Percentiles rank a stretch among this genome's conserved stretches.
Evolutionary conservation across 2,888 invertebrate genomes (phyloP).

Genomic region (Polietes domitor): DNA sequence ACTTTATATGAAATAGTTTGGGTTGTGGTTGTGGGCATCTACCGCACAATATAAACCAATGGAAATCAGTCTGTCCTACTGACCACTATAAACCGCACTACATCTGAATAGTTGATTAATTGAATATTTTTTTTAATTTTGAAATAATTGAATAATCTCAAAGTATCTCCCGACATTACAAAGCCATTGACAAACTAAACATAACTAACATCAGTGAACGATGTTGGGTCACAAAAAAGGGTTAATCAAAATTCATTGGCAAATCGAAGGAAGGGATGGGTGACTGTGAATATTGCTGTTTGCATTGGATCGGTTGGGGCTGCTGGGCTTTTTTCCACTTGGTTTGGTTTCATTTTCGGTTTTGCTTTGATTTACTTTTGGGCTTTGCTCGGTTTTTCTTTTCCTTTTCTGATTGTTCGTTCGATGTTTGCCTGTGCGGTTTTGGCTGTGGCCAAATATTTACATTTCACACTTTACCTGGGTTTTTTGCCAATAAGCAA

Average conservation of each 20-base stretch:
- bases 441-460: constrained; percentile 23
- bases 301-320: background rate
- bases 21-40: background rate
- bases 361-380: constrained; percentile 14
- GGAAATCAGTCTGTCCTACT: background rate
- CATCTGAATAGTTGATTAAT: background rate
- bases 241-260: constrained; percentile 39
- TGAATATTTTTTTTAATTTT: too few species aligned
- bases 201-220: background rate
- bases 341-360: constrained; percentile 23
- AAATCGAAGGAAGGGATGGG: background rate
- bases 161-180: background rate
- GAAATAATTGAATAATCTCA: too few species aligned
- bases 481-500: constrained; percentile 77
- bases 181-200: background rate
- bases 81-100: too few species aligned
- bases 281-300: background rate
- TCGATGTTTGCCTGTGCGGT: background rate
- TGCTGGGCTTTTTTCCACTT: background rate
- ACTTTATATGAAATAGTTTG: background rate
- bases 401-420: background rate
- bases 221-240: constrained; percentile 17
- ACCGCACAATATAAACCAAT: too few species aligned
- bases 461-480: constrained; percentile 76
- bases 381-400: constrained; percentile 1